Conservation (phyloP, 2,113 vertebrate genomes). For the Motacilla alba region DNA sequence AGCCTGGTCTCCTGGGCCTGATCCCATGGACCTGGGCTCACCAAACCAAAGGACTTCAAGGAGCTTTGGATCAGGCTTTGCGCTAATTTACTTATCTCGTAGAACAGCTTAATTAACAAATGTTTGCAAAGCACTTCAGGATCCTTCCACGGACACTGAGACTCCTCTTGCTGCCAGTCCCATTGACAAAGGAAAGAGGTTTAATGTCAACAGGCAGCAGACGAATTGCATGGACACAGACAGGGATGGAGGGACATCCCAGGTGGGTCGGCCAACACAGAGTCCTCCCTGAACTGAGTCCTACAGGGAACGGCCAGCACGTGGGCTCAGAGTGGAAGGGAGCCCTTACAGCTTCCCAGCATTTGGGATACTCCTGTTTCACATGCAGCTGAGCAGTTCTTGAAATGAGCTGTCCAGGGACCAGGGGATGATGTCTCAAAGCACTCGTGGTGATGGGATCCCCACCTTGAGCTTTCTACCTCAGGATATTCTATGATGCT, state of each 20-base stretch:
- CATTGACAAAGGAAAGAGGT: background rate
- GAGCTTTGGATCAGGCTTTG: conserved; percentile 39
- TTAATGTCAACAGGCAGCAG: background rate
- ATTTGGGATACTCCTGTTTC: background rate
- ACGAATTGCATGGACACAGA: background rate
- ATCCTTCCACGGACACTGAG: background rate
- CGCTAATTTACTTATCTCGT: conserved; percentile 21
- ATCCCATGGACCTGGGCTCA: conserved; percentile 1
- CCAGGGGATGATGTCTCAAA: accelerated
- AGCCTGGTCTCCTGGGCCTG: background rate
- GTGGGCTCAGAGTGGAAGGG: background rate
- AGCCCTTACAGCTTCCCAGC: background rate
- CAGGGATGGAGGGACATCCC: accelerated
- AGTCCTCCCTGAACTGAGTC: accelerated
- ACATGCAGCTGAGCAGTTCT: accelerated
- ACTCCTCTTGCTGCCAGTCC: background rate
- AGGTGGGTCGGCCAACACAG: accelerated
- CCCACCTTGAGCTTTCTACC: background rate
- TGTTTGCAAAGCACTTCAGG: conserved; percentile 40
- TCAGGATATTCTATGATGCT: background rate
- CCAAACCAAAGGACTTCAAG: background rate
- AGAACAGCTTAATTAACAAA: conserved; percentile 51
- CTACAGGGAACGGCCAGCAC: accelerated
- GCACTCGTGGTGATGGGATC: accelerated
- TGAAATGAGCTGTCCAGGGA: background rate